Base-by-base conservation (phyloP, 2,888 invertebrate species). In the Cataglyphis altisquamis region DNA sequence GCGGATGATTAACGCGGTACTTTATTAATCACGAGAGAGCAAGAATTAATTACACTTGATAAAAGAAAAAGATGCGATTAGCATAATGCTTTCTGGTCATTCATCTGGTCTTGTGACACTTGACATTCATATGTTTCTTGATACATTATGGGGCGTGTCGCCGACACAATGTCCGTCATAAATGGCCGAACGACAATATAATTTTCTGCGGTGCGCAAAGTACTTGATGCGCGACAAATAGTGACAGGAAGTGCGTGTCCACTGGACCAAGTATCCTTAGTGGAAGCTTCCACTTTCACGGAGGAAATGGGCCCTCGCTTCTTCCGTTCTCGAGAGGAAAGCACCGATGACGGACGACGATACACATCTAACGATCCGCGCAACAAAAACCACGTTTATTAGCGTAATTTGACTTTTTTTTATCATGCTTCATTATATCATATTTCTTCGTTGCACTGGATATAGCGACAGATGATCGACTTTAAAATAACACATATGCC, bases 231-330 rank as follows among this genome's bases (percentile, higher is more conserved):
- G 88, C 89, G 91, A 88, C 90, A 89, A 90, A 89, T 89, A 90
- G 88, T 82, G 86, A 88, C 92, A 91, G 93, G 93, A 93, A 93
- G 89, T 86, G 87, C 91, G 92, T 93, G 91, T 86, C 91, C 92
- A 93, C 87, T 91, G 91, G 91, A 91, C 91, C 90, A 90, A 84
- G 91, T 89, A 88, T 91, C 90, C 91, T 90, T 88, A 86, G 84
- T 90, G 91, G 92, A 92, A 91, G 90, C 92, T 90, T 91, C 92
- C 92, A 92, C 91, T 92, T 91, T 91, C 92, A 91, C 85, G 91
- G 91, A 93, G 93, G 93, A 92, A 92, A 91, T 88, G 90, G 86
- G 80, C 84, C 86, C 87, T 77, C 88, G 84, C 73, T 87, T 72
- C 89, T 90, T 90, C 90, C 90, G 90, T 83, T 86, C 84, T 57